phyloP scores from a whole-genome alignment of 2,113 vertebrate genomes.

The Callopanchax toddi region DNA sequence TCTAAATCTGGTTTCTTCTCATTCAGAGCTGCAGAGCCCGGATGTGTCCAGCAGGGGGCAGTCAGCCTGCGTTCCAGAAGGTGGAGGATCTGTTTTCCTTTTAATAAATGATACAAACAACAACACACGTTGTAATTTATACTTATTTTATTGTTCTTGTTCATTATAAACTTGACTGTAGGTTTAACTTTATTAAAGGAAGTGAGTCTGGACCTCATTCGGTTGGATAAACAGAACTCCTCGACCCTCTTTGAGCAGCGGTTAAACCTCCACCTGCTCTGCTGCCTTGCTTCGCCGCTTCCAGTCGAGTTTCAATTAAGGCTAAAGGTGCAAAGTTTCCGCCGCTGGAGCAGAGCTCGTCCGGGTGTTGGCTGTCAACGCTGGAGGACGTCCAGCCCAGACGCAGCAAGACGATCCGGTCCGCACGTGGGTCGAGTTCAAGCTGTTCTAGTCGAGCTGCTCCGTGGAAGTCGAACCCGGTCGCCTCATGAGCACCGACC shows the following conservation, averaged over 20 bases:
- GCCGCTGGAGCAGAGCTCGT: constrained; percentile 41
- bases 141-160: not conserved
- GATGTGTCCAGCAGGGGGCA: constrained; percentile 36
- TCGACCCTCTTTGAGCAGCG: no score
- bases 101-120: constrained; percentile 30
- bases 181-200: not conserved
- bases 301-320: constrained; percentile 51
- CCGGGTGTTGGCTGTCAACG: constrained; percentile 54
- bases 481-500: not conserved
- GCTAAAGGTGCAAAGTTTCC: constrained; percentile 65
- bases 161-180: not conserved
- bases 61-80: constrained; percentile 9
- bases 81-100: constrained; percentile 4
- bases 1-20: not conserved
- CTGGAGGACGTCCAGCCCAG: constrained; percentile 55
- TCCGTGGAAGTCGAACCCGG: not conserved
- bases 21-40: constrained; percentile 26
- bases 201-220: no score
- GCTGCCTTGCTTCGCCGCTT: not conserved
- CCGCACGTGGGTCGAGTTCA: constrained; percentile 38
- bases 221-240: no score
- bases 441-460: constrained; percentile 13
- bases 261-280: no score
- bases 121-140: constrained; percentile 3
- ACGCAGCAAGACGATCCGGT: constrained; percentile 45